A percentile compares a stretch with the other conserved stretches of the same genome.
These are phyloP conservation scores for Antedon mediterranea DNA, from an alignment of 53 echinoderm and acorn worm species.

Conservation along the genomic window DNA sequence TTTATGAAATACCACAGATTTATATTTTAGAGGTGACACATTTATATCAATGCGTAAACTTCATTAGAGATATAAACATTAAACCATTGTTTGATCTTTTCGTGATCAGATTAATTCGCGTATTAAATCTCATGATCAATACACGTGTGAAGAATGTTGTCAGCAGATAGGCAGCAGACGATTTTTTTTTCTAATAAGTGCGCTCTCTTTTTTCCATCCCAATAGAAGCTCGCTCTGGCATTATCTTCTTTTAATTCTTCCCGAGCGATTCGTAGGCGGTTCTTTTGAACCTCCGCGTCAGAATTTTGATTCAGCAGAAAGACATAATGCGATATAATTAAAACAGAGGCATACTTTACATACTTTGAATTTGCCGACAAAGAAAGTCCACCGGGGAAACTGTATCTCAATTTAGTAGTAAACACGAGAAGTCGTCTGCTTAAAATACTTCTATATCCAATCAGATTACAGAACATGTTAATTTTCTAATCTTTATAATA, in stretches of 20 bases:
- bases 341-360: not conserved
- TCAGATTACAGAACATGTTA: not conserved
- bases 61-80: not conserved
- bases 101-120: not conserved
- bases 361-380: constrained; percentile 1
- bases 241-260: constrained; percentile 1
- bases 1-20: no score
- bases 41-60: no score
- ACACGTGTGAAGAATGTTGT: not conserved
- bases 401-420: not conserved
- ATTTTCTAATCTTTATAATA: not conserved
- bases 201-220: not conserved
- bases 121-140: not conserved
- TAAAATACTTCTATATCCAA: not conserved
- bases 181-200: not conserved
- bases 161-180: not conserved
- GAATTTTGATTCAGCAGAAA: not conserved
- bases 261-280: not conserved
- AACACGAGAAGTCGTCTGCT: not conserved
- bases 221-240: not conserved
- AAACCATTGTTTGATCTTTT: not conserved
- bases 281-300: not conserved
- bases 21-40: not conserved
- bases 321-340: constrained; percentile 1
- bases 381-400: not conserved